A percentile compares a stretch with the other conserved stretches of the same genome.
Conservation (phyloP, 2,797 vertebrate species). For the Selene dorsalis region DNA sequence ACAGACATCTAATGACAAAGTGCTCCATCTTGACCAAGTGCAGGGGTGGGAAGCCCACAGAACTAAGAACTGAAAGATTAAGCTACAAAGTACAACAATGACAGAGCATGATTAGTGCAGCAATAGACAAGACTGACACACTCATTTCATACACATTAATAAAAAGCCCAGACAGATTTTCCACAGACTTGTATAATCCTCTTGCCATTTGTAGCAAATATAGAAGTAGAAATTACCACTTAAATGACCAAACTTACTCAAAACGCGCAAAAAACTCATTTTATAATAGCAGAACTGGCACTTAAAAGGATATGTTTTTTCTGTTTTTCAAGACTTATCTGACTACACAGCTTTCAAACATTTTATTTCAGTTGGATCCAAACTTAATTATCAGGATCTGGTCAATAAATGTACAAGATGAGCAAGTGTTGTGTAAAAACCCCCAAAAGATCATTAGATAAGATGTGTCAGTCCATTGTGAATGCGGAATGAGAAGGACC, state of each 20-base stretch:
- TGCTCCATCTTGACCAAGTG: neutral
- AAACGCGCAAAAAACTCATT: neutral
- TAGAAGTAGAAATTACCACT: neutral
- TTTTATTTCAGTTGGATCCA: neutral
- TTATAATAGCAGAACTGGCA: constrained; percentile 9
- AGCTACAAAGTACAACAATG: constrained; percentile 5
- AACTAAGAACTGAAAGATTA: neutral
- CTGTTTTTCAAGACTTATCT: neutral
- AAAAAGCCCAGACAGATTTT: neutral
- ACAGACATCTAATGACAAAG: constrained; percentile 4
- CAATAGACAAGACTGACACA: neutral
- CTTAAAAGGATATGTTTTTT: neutral
- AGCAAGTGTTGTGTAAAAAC: no score
- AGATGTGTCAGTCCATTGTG: neutral
- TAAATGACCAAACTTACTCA: neutral
- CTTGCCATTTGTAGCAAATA: neutral
- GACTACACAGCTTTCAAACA: no score
- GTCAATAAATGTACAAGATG: neutral
- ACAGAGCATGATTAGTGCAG: neutral
- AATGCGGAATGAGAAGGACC: neutral
- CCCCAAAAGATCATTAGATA: neutral
- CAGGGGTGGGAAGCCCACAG: neutral
- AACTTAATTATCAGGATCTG: neutral
- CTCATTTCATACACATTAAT: neutral
- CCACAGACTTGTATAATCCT: neutral